Evolutionary conservation across 1,140 invertebrate genomes (phyloP), one percentile per base, ranked within the genome.

Genomic region (Lasioglossum baleicum): DNA sequence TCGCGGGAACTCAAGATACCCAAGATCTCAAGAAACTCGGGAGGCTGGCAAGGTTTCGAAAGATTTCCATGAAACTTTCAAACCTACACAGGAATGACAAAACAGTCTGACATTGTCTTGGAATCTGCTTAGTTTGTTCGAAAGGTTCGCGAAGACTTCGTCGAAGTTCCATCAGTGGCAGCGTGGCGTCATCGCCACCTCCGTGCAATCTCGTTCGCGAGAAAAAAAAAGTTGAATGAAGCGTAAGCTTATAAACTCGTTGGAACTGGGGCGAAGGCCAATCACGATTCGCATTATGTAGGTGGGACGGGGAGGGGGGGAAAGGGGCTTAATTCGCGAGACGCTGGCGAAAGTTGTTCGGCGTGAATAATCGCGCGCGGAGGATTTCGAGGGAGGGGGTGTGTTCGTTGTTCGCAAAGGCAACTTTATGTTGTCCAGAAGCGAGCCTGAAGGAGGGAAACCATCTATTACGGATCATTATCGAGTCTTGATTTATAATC

Each of bases 351-450:
- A 87, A 87, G 82, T 80, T 80, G 81, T 76, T 80, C 85, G 88
- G 83, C 84, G 83, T 89, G 88, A 90, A 89, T 89, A 89, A 90
- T 89, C 88, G 88, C 75, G 88, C 75, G 80, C 74, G 65, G 72
- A 56, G 60, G 56, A 35, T 35, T 1, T 35, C 35, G 48, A 42
- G 65, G 44, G 44, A 44, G 44, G 44, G 42, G 42, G 42, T 2
- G 26, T 48, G 63, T 56, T 69, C 64, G n/a, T 7, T 13, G 61
- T 44, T 40, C 26, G 22, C 44, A 22, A 31, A 31, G 56, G 66
- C 65, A 56, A 75, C 79, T 85, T 82, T 72, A 64, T 40, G 68
- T 75, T 77, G 77, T 64, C 80, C 56, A 48, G 58, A 66, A 22
- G 64, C 35, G 60, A 48, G 22, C 40, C 66, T 3, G 53, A 78